Percentiles rank a stretch among this genome's conserved stretches.
These are phyloP conservation scores for Hylyphantes graminicola DNA, from an alignment of 1,140 invertebrate genomes.

Conservation along the genomic window DNA sequence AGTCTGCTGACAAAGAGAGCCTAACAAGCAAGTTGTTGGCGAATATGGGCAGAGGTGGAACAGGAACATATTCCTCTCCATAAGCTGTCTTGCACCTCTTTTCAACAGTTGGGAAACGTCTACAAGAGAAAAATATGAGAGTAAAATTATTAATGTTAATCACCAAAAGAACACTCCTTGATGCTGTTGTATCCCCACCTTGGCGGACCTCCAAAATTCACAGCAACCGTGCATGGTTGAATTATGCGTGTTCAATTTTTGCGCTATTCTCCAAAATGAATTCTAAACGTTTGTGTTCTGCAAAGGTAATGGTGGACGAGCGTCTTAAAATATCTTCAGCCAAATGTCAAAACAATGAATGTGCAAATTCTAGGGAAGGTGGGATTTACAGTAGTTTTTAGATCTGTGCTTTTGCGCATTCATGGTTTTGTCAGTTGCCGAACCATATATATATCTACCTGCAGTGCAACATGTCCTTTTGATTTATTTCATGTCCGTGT, in stretches of 20 bases:
- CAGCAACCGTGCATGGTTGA: not conserved
- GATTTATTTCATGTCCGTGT: no score
- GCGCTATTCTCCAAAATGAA: not conserved
- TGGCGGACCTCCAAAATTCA: not conserved
- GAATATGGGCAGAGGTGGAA: slow-evolving; percentile 16
- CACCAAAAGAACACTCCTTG: not conserved
- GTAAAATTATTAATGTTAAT: not conserved
- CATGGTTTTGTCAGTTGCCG: no score
- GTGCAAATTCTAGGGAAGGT: no score
- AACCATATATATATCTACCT: no score
- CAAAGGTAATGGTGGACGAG: no score
- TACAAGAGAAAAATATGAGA: not conserved
- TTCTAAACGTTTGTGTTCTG: no score
- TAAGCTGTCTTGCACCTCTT: slow-evolving; percentile 10
- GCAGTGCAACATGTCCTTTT: no score
- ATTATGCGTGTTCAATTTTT: not conserved
- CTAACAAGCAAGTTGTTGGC: slow-evolving; percentile 13
- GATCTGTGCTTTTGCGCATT: no score
- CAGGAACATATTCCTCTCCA: slow-evolving; percentile 2
- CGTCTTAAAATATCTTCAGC: no score
- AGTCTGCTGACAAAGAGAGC: slow-evolving; percentile 11
- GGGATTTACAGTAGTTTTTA: no score
- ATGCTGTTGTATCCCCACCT: not conserved
- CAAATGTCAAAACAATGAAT: no score
- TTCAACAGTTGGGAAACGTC: slow-evolving; percentile 34